Percentiles rank a stretch among this genome's conserved stretches.
phyloP scores from a whole-genome alignment of 2,888 invertebrate genomes.

The Chymomyza fuscimana region DNA sequence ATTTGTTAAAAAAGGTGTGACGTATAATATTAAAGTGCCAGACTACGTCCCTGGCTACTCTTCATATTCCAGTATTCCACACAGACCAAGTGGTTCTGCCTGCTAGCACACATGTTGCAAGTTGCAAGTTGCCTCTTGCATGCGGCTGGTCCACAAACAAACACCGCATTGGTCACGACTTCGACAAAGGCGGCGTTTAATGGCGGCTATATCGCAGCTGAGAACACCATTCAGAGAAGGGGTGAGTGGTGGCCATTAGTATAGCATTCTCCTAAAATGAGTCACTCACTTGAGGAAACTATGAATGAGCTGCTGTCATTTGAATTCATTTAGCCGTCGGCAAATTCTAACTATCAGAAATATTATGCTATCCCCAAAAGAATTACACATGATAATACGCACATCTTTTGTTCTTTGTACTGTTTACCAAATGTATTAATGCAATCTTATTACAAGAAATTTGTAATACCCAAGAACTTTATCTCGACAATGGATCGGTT shows the following conservation, averaged over 20 bases:
- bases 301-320: not conserved
- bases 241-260: conserved; percentile 6
- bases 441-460: too few species aligned
- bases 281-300: conserved; percentile 31
- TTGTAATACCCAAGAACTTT: too few species aligned
- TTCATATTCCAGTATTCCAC: not conserved
- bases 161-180: conserved; percentile 63
- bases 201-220: not conserved
- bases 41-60: not conserved
- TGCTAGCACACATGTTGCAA: conserved; percentile 30
- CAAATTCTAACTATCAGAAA: too few species aligned
- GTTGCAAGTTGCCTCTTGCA: not conserved
- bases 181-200: conserved; percentile 2
- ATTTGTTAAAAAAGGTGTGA: not conserved
- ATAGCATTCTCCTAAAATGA: conserved; percentile 27
- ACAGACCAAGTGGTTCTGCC: not conserved
- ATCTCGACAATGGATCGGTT: too few species aligned
- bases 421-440: too few species aligned
- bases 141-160: conserved; percentile 31
- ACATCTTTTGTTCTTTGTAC: too few species aligned
- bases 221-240: conserved; percentile 20
- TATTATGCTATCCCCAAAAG: too few species aligned
- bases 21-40: too few species aligned
- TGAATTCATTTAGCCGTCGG: too few species aligned
- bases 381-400: too few species aligned